Base-by-base conservation (phyloP, 2,888 invertebrate genomes). In the Cactoblastis cactorum region DNA sequence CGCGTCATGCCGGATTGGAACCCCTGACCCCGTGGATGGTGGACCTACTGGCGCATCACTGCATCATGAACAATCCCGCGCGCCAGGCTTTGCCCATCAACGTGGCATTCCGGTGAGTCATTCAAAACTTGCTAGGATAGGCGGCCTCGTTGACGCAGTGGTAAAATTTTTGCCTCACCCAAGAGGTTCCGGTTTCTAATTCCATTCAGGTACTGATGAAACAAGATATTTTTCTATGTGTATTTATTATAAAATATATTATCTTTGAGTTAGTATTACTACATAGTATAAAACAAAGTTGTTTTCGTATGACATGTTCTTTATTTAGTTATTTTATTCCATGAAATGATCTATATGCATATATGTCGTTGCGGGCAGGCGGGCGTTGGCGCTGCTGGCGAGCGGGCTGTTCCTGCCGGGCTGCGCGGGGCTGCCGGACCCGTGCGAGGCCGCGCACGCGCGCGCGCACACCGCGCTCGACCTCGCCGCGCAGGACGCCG, bases 1-100 rank as follows among this genome's bases (percentile, higher is more conserved):
- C 93, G 49, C 92, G 99, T 12, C 98, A 97, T 86, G 93, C 95
- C 56, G 98, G 98, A 0, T 93, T 99, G 53, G 93, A 96, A 54
- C 95, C 97, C 0, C 91, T 99, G 6, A 96, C 96, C 0, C 97
- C 98, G 0, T 99, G 99, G 99, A 97, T 98, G 94, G 87, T 99
- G 32, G 98, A 99, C 87, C 91, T 99, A 37, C 90, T 99, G 67
- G 97, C 98, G 0, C 98, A 99, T 84, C 96, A 98, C 87, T 95
- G 97, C 54, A 96, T 98, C 60, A 96, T 98, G 95, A 98, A 97
- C 81, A 98, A 98, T 84, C 97, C 98, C 0, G 95, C 95, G 51
- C 86, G 98, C 11, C 97, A 98, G 83, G 97, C 98, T 0, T 80
- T 99, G 54, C 95, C 98, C 1, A 95, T 99, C 54, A 97, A 97